Evolutionary conservation across 2,797 vertebrate species (phyloP).

Genomic region (Oceanodroma leucorhoa): DNA sequence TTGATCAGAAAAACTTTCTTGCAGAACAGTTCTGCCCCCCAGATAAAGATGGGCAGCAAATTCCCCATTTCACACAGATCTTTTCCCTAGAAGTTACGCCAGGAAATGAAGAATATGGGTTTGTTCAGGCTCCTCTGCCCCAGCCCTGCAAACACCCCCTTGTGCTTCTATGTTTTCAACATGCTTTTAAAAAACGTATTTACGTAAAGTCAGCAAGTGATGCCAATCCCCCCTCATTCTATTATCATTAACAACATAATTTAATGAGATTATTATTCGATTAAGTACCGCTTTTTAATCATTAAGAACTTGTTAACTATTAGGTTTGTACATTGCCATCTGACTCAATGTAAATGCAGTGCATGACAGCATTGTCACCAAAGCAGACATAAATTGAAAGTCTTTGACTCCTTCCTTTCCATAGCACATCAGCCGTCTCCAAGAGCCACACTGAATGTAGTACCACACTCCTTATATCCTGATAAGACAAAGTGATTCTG

Average conservation of each 20-base stretch:
- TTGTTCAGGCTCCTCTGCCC: not conserved
- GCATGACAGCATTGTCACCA: not conserved
- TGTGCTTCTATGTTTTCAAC: not conserved
- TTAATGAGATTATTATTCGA: not conserved
- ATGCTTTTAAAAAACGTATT: not conserved
- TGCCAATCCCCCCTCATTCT: not conserved
- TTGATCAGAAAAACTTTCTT: not conserved
- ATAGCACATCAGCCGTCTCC: not conserved
- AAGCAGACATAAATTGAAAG: not conserved
- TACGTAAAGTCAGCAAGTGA: not conserved
- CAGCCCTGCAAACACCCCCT: not conserved
- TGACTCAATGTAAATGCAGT: not conserved
- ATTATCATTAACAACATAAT: not conserved
- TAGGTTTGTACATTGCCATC: not conserved
- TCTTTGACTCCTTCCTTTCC: not conserved
- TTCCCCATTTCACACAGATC: not conserved
- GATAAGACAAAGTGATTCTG: not conserved
- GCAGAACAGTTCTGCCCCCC: not conserved
- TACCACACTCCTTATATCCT: not conserved
- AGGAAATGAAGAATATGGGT: not conserved
- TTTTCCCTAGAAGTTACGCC: not conserved
- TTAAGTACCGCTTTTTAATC: not conserved
- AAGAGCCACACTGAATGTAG: rapidly evolving
- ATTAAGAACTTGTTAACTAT: not conserved
- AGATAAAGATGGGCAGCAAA: not conserved